These are phyloP conservation scores for rat (Rattus norvegicus) DNA, from an alignment of 2,113 vertebrate species.

Conservation along the genomic window DNA sequence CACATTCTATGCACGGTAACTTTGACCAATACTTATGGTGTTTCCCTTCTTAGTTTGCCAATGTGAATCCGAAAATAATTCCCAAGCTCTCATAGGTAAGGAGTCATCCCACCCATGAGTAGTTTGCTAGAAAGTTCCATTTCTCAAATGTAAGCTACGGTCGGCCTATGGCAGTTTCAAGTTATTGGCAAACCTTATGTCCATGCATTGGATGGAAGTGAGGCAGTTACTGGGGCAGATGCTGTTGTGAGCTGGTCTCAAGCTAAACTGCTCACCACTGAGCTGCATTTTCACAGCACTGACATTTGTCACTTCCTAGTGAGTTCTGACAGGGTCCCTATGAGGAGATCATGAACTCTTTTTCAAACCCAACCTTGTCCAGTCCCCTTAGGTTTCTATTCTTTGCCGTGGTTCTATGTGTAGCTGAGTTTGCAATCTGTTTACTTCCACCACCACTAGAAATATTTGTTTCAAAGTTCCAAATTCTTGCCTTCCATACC, in stretches of 20 bases:
- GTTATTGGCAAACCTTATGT: background rate
- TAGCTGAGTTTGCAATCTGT: background rate
- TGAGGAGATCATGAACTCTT: background rate
- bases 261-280: background rate
- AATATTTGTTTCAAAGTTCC: background rate
- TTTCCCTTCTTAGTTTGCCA: background rate
- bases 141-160: background rate
- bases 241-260: background rate
- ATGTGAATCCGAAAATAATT: background rate
- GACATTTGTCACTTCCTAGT: background rate
- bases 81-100: background rate
- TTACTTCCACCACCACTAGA: background rate
- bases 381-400: background rate
- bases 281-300: background rate
- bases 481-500: background rate
- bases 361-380: background rate
- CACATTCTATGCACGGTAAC: background rate
- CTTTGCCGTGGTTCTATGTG: background rate
- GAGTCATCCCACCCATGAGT: background rate
- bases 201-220: no score
- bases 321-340: background rate
- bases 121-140: background rate
- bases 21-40: background rate
- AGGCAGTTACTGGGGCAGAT: background rate
- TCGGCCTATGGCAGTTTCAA: background rate